Percentiles rank a stretch among this genome's conserved stretches.
Evolutionary conservation across 2,113 vertebrate species (phyloP).

Genomic region (Ciconia maguari): DNA sequence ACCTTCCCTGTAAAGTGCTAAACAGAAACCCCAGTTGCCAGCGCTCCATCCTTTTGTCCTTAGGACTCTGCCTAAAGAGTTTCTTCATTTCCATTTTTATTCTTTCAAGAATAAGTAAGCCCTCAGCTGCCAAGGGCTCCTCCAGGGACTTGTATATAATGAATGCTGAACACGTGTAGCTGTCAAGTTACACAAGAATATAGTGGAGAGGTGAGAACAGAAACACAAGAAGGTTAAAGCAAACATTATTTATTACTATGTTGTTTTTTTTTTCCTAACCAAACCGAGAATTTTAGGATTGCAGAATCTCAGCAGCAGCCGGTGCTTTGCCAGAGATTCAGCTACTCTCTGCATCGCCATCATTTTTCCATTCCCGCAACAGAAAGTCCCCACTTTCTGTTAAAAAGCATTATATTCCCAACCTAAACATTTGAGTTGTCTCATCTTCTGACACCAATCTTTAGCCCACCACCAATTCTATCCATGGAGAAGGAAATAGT

Average conservation of each 20-base stretch:
- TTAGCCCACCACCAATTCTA: not conserved
- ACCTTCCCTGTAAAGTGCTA: not conserved
- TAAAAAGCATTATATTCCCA: not conserved
- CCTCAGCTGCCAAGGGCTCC: conserved; percentile 37
- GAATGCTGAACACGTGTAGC: conserved; percentile 55
- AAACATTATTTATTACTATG: conserved; percentile 21
- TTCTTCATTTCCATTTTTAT: conserved; percentile 10
- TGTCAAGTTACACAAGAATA: conserved; percentile 46
- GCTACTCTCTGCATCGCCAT: not conserved
- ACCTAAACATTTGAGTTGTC: not conserved
- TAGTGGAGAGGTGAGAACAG: conserved; percentile 13
- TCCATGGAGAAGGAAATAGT: not conserved
- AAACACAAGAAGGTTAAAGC: conserved; percentile 37
- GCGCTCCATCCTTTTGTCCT: not conserved
- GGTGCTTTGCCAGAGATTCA: not conserved
- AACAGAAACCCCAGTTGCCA: not conserved
- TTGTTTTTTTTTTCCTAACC: not conserved
- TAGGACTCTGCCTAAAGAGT: not conserved
- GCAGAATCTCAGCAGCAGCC: not conserved
- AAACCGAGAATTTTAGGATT: not conserved
- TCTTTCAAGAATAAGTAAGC: conserved; percentile 40
- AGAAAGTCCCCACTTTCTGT: not conserved
- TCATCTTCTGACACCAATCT: not conserved
- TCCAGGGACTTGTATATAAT: conserved; percentile 38
- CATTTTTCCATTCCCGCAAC: not conserved